Conservation (phyloP, 2,888 invertebrate species). For the Drosophila niveifrons region DNA sequence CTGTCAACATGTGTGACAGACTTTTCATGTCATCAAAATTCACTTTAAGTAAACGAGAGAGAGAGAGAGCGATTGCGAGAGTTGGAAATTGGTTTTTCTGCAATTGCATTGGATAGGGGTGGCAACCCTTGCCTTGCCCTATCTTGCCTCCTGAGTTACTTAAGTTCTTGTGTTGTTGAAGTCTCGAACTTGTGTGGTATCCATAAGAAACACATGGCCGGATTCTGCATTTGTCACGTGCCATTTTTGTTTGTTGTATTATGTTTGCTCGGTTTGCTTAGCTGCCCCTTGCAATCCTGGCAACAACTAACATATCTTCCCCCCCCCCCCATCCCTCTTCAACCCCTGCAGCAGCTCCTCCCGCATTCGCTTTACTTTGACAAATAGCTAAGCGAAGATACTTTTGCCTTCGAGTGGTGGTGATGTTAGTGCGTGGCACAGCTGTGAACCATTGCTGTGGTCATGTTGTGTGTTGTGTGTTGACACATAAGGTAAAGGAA, state of each 20-base stretch:
- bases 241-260: constrained; percentile 43
- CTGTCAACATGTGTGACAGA: constrained; percentile 65
- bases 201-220: constrained; percentile 31
- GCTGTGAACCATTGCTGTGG: constrained; percentile 77
- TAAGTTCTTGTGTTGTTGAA: constrained; percentile 13
- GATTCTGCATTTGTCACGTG: constrained; percentile 64
- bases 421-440: constrained; percentile 42
- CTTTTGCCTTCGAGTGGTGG: constrained; percentile 34
- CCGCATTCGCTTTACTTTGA: constrained; percentile 43
- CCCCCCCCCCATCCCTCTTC: background rate
- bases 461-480: constrained; percentile 62
- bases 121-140: constrained; percentile 21
- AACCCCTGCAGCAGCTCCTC: background rate
- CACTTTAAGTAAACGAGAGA: constrained; percentile 43
- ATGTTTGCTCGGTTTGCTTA: constrained; percentile 36
- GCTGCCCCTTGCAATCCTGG: constrained; percentile 24
- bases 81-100: constrained; percentile 36
- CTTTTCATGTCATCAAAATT: constrained; percentile 67
- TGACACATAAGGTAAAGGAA: constrained; percentile 13
- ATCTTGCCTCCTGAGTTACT: constrained; percentile 5
- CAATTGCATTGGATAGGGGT: constrained; percentile 6
- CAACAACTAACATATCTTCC: background rate
- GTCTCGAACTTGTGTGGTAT: constrained; percentile 13
- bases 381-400: constrained; percentile 63
- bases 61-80: background rate